These are phyloP conservation scores for Catostylus mosaicus DNA, from an alignment of 30 jellyfish, hydroid and myxozoan species.

Conservation along the genomic window DNA sequence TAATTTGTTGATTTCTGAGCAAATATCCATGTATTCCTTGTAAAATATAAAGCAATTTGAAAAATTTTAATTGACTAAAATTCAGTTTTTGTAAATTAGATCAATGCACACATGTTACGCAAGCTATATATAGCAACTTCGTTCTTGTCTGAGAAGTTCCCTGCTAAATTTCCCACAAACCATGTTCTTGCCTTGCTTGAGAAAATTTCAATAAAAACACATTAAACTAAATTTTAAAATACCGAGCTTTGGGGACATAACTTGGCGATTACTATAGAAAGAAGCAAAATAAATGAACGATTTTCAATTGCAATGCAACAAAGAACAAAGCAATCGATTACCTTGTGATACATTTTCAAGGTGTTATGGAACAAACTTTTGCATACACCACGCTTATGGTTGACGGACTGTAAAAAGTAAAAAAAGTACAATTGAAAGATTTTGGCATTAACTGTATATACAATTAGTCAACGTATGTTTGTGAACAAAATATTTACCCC, in stretches of 20 bases:
- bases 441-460: not conserved
- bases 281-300: not conserved
- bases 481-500: not conserved
- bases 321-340: not conserved
- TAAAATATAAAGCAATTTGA: not conserved
- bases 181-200: not conserved
- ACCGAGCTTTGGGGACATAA: not conserved
- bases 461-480: not conserved
- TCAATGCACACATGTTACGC: no score
- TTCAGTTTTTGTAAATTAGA: not conserved
- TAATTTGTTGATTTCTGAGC: not conserved
- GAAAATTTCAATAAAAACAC: not conserved
- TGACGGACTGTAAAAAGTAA: not conserved
- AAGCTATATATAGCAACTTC: no score
- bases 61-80: no score
- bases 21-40: conserved; percentile 7
- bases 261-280: not conserved
- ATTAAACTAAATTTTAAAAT: not conserved
- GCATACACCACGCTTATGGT: not conserved
- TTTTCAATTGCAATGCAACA: not conserved
- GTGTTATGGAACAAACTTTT: not conserved
- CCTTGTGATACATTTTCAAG: not conserved
- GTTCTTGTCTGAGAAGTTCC: no score
- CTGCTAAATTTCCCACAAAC: not conserved
- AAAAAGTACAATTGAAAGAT: not conserved